A percentile compares a stretch with the other conserved stretches of the same genome.
phyloP scores from a whole-genome alignment of 2,888 invertebrate genomes.

The Zelleria hepariella region DNA sequence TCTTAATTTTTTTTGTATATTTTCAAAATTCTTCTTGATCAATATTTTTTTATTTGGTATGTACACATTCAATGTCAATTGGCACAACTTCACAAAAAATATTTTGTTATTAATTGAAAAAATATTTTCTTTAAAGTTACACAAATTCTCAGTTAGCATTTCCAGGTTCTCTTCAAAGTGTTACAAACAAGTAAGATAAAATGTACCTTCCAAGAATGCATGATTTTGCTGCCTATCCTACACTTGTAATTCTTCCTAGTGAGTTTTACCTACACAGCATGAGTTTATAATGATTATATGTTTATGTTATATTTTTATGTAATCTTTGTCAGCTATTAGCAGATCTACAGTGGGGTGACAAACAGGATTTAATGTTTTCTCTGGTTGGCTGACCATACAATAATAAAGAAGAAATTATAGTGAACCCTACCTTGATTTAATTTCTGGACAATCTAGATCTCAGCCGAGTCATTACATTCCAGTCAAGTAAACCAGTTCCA shows the following conservation, averaged over 20 bases:
- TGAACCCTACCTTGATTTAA: too few species aligned
- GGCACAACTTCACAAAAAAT: neutral
- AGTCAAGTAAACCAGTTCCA: too few species aligned
- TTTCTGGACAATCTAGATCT: too few species aligned
- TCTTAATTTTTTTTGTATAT: neutral
- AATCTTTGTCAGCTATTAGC: too few species aligned
- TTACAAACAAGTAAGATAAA: neutral
- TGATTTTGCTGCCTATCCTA: neutral
- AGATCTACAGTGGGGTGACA: too few species aligned
- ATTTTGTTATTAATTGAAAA: neutral
- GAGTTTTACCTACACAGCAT: neutral
- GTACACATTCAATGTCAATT: neutral
- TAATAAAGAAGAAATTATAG: too few species aligned
- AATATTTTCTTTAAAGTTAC: neutral
- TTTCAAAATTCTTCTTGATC: neutral
- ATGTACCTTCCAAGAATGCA: neutral
- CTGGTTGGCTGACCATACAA: too few species aligned
- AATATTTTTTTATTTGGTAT: too few species aligned
- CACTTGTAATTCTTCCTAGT: neutral
- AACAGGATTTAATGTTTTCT: too few species aligned
- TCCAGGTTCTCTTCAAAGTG: neutral
- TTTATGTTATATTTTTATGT: too few species aligned
- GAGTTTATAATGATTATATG: neutral
- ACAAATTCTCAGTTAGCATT: neutral
- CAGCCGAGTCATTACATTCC: too few species aligned